A percentile compares a stretch with the other conserved stretches of the same genome.
Conservation (phyloP, 2,113 vertebrate genomes). For the Centropus unirufus region DNA sequence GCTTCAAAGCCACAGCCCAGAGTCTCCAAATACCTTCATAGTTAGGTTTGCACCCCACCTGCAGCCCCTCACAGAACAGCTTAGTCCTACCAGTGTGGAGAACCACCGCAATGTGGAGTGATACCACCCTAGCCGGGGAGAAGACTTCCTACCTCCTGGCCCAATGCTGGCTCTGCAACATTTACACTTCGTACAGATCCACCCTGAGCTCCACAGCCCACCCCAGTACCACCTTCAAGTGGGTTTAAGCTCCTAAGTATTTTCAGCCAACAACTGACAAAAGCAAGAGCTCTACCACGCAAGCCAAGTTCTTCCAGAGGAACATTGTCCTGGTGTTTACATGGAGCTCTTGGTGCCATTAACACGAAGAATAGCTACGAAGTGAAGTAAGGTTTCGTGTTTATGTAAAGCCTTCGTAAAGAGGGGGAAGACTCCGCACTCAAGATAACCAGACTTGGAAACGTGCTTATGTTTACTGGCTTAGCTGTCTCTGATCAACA, state of each 20-base stretch:
- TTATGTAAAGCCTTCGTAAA: background rate
- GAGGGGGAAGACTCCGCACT: background rate
- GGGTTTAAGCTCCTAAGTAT: background rate
- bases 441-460: slow-evolving; percentile 17
- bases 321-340: background rate
- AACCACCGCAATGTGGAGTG: no score
- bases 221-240: background rate
- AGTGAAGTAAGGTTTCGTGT: slow-evolving; percentile 33
- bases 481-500: background rate
- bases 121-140: background rate
- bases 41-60: background rate
- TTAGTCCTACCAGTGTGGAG: rapidly evolving
- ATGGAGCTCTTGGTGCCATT: background rate
- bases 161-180: background rate
- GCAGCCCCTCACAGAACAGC: no score
- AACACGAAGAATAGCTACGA: slow-evolving; percentile 2
- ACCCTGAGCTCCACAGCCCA: background rate
- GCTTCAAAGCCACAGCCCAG: background rate
- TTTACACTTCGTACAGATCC: background rate
- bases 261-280: background rate
- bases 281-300: background rate
- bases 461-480: background rate
- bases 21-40: background rate
- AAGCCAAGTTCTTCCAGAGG: background rate
- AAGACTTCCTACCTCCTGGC: background rate